These are phyloP conservation scores for Huso huso DNA, from an alignment of 2,797 vertebrate genomes.

Conservation along the genomic window DNA sequence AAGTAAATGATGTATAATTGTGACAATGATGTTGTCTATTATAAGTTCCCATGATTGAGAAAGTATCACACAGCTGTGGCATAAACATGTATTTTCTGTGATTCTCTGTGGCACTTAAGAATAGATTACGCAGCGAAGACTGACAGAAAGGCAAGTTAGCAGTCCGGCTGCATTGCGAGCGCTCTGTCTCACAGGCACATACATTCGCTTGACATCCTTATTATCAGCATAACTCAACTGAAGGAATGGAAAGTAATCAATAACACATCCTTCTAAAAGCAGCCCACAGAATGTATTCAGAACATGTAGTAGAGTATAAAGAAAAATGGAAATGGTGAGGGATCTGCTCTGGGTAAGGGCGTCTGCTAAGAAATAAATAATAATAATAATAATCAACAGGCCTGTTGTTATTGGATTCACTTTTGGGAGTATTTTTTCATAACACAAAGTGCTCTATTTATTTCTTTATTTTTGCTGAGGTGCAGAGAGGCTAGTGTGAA, in stretches of 20 bases:
- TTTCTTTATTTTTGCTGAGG: no score
- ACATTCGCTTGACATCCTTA: background rate
- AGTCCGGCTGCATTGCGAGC: background rate
- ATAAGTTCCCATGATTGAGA: slow-evolving; percentile 6
- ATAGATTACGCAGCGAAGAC: background rate
- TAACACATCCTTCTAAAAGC: background rate
- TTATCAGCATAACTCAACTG: background rate
- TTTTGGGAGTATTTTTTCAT: no score
- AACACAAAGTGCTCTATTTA: no score
- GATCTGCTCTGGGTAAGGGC: no score
- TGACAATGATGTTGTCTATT: slow-evolving; percentile 3
- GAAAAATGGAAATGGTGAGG: no score
- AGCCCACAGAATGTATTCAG: no score
- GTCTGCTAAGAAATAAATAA: no score
- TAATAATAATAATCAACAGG: no score
- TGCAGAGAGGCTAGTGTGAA: slow-evolving; percentile 6
- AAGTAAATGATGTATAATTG: background rate
- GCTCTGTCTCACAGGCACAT: background rate
- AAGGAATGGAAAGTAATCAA: slow-evolving; percentile 3
- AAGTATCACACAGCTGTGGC: background rate
- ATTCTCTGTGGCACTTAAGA: background rate
- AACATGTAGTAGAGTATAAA: no score
- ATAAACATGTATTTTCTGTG: slow-evolving; percentile 5
- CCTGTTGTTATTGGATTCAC: no score
- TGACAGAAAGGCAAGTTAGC: no score